Evolutionary conservation across 1,140 invertebrate species (phyloP).

Genomic region (Zaprionus gabonicus): DNA sequence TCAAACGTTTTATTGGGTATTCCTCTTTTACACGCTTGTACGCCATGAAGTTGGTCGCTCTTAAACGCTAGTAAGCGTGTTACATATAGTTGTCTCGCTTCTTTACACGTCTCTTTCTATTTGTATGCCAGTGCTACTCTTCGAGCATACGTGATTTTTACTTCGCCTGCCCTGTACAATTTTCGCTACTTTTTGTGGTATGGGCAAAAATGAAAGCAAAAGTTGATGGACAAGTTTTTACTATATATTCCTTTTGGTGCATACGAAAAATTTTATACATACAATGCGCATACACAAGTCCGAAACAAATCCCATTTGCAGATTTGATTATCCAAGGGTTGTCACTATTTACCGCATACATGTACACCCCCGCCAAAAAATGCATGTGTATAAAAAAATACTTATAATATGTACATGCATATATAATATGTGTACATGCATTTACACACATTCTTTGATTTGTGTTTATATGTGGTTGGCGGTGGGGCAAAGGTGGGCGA

Average conservation of each 20-base stretch:
- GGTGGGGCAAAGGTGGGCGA: constrained; percentile 17
- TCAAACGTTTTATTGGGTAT: constrained; percentile 67
- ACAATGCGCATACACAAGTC: constrained; percentile 29
- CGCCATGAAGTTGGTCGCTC: constrained; percentile 69
- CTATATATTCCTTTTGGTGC: constrained; percentile 52
- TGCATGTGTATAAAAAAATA: constrained; percentile 6
- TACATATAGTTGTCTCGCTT: constrained; percentile 50
- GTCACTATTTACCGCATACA: constrained; percentile 33
- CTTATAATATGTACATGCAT: constrained; percentile 12
- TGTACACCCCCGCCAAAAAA: constrained; percentile 43
- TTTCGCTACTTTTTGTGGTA: constrained; percentile 63
- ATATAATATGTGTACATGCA: constrained; percentile 19
- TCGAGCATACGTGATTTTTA: constrained; percentile 77
- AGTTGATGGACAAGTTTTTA: constrained; percentile 80
- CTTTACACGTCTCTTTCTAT: constrained; percentile 9
- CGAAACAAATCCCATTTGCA: constrained; percentile 2
- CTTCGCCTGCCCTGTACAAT: constrained; percentile 59
- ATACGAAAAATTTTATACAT: constrained; percentile 29
- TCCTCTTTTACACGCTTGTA: constrained; percentile 50
- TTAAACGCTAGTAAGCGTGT: constrained; percentile 21
- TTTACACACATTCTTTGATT: constrained; percentile 26
- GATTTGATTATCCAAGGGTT: constrained; percentile 61
- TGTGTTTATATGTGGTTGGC: constrained; percentile 1
- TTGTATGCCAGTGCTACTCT: constrained; percentile 34
- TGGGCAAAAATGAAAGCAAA: constrained; percentile 79